A percentile compares a stretch with the other conserved stretches of the same genome.
These are phyloP conservation scores for Philopotamus ludificatus DNA, from an alignment of 1,140 invertebrate genomes.

Conservation along the genomic window DNA sequence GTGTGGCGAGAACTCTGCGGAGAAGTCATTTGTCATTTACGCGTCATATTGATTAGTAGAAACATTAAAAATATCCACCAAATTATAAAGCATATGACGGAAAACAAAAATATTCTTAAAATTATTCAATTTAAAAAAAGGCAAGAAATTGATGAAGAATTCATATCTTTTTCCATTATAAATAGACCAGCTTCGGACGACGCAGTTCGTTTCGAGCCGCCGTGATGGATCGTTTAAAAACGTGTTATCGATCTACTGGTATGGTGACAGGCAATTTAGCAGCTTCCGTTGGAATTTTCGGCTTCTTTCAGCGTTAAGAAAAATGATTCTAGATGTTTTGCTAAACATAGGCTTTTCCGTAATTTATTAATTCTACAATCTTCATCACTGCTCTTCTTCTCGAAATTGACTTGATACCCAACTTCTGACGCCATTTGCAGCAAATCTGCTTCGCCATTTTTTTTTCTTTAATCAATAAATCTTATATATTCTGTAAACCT, in stretches of 20 bases:
- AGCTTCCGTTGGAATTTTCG: background rate
- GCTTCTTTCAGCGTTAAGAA: background rate
- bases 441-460: background rate
- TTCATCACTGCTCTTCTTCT: background rate
- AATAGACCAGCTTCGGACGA: no score
- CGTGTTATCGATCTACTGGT: background rate
- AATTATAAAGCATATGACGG: background rate
- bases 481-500: background rate
- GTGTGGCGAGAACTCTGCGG: no score
- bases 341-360: background rate
- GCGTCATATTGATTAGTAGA: no score
- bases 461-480: background rate
- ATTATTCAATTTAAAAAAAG: no score
- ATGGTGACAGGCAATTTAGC: background rate
- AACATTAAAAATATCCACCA: background rate
- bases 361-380: background rate
- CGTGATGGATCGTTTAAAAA: no score
- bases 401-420: background rate
- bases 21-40: no score
- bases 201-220: no score
- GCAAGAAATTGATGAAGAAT: no score
- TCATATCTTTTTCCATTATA: no score
- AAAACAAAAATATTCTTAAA: no score
- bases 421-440: background rate
- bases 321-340: no score